Percentiles rank a stretch among this genome's conserved stretches.
Evolutionary conservation across 1,140 invertebrate species (phyloP).

Genomic region (Platyscapa corneri): DNA sequence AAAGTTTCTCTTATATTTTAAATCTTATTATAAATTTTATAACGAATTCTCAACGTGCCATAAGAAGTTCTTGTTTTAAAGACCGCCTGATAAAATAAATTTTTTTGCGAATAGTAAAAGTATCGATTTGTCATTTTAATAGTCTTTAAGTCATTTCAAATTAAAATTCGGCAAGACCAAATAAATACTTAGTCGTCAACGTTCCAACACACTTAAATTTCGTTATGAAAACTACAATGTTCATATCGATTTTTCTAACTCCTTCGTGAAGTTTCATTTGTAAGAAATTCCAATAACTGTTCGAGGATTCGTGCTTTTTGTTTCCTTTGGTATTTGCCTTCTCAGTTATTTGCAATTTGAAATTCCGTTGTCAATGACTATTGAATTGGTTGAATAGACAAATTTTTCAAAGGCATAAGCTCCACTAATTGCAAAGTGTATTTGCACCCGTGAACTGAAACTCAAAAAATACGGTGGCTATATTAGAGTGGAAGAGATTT

Average conservation of each 20-base stretch:
- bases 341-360: constrained; percentile 32
- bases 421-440: neutral
- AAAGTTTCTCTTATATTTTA: no score
- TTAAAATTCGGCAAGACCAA: no score
- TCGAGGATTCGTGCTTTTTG: neutral
- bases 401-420: constrained; percentile 14
- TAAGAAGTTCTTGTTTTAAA: no score
- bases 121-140: no score
- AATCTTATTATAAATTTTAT: no score
- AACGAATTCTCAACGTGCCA: no score
- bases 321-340: neutral
- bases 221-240: neutral
- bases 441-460: neutral
- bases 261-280: neutral
- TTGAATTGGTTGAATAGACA: constrained; percentile 21
- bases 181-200: no score
- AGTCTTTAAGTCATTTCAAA: no score
- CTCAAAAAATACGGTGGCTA: neutral
- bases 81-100: no score
- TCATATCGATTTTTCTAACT: constrained; percentile 1
- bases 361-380: constrained; percentile 32
- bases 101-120: no score
- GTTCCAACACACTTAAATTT: neutral
- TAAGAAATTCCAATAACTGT: constrained; percentile 33
- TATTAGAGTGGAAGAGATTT: neutral